Evolutionary conservation across 2,888 invertebrate species (phyloP), one percentile per base, ranked within the genome.

Genomic region (Hyposoter didymator): DNA sequence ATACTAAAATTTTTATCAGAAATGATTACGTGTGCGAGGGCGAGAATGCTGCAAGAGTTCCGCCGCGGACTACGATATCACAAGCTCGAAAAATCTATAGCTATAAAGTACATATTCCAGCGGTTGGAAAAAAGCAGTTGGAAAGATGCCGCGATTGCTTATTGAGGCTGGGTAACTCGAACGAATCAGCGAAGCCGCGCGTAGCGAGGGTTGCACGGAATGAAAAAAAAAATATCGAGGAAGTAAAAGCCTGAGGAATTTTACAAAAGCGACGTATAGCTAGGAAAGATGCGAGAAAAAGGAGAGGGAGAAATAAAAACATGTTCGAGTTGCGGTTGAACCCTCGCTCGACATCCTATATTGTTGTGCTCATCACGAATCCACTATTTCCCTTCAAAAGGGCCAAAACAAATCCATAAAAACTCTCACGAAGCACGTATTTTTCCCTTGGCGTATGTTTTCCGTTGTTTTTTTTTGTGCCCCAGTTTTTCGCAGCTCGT

Each of bases 1-100:
- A 87, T 87, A 88, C 84, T 88, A 88, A 88, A 88, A 88, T 86
- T 80, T 83, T 88, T 88, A 88, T 87, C 88, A 88, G 87, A 88
- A 88, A 87, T 88, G 87, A 88, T 88, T 86, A 86, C 85, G 84
- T 84, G 78, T 64, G 83, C 66, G 52, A 78, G 78, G 62, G 62
- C 66, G 73, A 59, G 59, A 74, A 35, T 35, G 35, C 39, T 39
- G 49, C 64, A 35, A 73, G 47, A 32, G 17, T 74, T 47, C 19
- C 19, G 14, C 14, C 55, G 66, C 39, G 83, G 62, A 32, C 66
- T 43, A 75, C 62, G 39, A 74, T 49, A 59, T 55, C 49, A n/a
- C 28, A 47, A 52, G 35, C 35, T 35, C 35, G 35, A 0, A 4
- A 35, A 35, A 35, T 4, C 35, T 4, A 6, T 6, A 35, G 35